A percentile compares a stretch with the other conserved stretches of the same genome.
Evolutionary conservation across 2,888 invertebrate species (phyloP).

Genomic region (Clepsis dumicolana): DNA sequence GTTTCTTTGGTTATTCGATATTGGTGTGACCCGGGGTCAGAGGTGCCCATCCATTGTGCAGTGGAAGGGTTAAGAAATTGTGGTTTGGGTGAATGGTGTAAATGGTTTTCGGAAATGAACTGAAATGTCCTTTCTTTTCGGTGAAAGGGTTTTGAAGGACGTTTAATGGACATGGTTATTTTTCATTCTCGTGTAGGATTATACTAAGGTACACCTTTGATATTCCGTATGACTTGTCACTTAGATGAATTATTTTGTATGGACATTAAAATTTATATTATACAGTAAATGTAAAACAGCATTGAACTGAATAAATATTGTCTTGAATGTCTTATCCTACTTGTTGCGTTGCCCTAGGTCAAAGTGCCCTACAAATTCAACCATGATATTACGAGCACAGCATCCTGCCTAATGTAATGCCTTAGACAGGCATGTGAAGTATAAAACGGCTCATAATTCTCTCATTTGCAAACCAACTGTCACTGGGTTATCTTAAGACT

Average conservation of each 20-base stretch:
- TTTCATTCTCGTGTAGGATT: too few species aligned
- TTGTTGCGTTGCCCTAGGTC: neutral
- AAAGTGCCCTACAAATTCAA: neutral
- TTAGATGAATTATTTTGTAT: too few species aligned
- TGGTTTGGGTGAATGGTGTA: conserved; percentile 22
- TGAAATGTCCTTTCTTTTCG: conserved; percentile 11
- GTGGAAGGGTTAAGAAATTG: conserved; percentile 47
- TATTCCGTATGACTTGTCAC: too few species aligned
- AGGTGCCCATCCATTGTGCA: conserved; percentile 41
- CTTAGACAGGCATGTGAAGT: conserved; percentile 2
- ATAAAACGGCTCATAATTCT: conserved; percentile 17
- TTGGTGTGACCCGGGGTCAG: conserved; percentile 79
- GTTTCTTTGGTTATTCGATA: conserved; percentile 71
- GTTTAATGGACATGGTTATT: neutral
- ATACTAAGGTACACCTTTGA: too few species aligned
- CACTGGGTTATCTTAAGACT: conserved; percentile 47
- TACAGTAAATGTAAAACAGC: too few species aligned
- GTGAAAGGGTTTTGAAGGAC: neutral
- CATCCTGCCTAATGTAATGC: conserved; percentile 5
- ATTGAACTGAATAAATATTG: too few species aligned
- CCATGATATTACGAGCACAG: neutral
- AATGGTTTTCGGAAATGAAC: conserved; percentile 11
- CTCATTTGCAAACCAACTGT: conserved; percentile 34
- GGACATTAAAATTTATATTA: too few species aligned
- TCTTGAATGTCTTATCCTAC: neutral